A percentile compares a stretch with the other conserved stretches of the same genome.
Conservation (phyloP, 1,140 invertebrate species). For the Drosophila pachea region DNA sequence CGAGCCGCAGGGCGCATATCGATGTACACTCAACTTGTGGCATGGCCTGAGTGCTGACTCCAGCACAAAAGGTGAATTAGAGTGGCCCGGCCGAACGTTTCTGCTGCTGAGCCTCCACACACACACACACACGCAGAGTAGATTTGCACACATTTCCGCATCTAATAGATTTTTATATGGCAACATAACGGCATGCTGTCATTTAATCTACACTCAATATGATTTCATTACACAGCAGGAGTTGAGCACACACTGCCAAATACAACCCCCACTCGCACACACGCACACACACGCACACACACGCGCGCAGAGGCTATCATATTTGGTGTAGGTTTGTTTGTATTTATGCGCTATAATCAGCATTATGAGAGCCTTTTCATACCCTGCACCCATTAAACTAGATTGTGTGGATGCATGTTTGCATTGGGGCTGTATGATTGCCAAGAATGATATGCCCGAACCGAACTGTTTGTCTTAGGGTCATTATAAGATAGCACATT, state of each 20-base stretch:
- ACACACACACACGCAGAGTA: slow-evolving; percentile 6
- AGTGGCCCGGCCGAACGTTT: slow-evolving; percentile 52
- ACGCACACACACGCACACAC: slow-evolving; percentile 29
- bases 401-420: background rate
- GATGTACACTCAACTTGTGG: slow-evolving; percentile 57
- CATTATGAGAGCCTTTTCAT: slow-evolving; percentile 57
- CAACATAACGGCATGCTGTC: slow-evolving; percentile 62
- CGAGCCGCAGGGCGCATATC: slow-evolving; percentile 30
- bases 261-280: slow-evolving; percentile 7
- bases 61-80: slow-evolving; percentile 32
- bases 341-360: slow-evolving; percentile 74
- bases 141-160: slow-evolving; percentile 52
- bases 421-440: too few relatives aligned
- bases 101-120: slow-evolving; percentile 50
- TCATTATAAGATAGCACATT: too few relatives aligned
- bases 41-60: slow-evolving; percentile 49
- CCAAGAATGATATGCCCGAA: too few relatives aligned
- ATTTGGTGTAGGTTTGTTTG: slow-evolving; percentile 43
- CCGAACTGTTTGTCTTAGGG: too few relatives aligned
- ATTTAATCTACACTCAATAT: slow-evolving; percentile 77
- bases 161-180: slow-evolving; percentile 73
- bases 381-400: background rate
- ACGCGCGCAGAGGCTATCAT: slow-evolving; percentile 3
- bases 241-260: slow-evolving; percentile 23
- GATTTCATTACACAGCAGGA: slow-evolving; percentile 71